These are phyloP conservation scores for Ifrita kowaldi DNA, from an alignment of 2,113 vertebrate genomes.

Conservation along the genomic window DNA sequence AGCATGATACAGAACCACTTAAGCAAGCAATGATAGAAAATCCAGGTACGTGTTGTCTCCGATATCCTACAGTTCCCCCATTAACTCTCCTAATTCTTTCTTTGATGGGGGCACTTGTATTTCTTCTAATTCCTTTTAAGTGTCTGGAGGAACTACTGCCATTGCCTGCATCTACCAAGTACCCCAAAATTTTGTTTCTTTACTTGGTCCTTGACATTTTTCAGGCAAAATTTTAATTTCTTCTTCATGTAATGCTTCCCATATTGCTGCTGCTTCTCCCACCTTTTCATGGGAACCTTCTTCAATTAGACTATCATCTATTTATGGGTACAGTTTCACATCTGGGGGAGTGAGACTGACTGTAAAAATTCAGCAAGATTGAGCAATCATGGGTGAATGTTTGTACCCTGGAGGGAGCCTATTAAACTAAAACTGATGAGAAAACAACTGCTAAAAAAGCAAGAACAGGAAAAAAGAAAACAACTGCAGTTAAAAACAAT, in stretches of 20 bases:
- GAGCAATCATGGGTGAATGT: not conserved
- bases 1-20: slow-evolving; percentile 20
- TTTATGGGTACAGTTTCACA: not conserved
- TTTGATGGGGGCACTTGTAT: not conserved
- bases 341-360: not conserved
- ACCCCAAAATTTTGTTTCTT: not conserved
- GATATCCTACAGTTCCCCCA: not conserved
- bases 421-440: not conserved
- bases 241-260: not conserved
- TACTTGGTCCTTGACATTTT: not conserved
- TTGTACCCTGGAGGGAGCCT: not conserved
- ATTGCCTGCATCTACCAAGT: not conserved
- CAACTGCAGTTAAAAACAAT: not conserved
- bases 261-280: not conserved
- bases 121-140: not conserved
- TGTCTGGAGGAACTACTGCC: not conserved
- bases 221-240: not conserved
- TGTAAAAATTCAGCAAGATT: not conserved
- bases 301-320: not conserved
- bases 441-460: not conserved
- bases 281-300: not conserved
- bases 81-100: not conserved
- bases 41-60: not conserved
- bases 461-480: not conserved
- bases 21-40: accelerated